Conservation (phyloP, 2,888 invertebrate species). For the Rhingia rostrata region DNA sequence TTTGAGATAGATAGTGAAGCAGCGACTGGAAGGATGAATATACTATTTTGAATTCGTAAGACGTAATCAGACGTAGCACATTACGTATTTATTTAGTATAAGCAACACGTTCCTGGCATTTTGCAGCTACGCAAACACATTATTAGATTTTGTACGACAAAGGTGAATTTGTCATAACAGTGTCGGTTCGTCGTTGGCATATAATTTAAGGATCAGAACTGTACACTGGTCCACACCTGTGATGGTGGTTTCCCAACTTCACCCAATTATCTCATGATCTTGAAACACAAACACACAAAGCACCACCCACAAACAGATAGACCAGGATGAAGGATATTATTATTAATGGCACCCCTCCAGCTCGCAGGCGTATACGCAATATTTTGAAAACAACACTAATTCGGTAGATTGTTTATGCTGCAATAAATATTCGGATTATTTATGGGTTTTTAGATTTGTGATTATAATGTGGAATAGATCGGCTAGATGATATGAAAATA, state of each 20-base stretch:
- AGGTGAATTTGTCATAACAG: constrained; percentile 55
- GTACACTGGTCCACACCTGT: neutral
- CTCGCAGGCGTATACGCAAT: constrained; percentile 53
- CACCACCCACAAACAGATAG: constrained; percentile 3
- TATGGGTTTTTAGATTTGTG: constrained; percentile 35
- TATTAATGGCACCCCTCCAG: constrained; percentile 49
- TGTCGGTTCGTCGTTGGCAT: constrained; percentile 39
- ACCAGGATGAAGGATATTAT: constrained; percentile 22
- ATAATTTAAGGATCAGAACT: constrained; percentile 49
- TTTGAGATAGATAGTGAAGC: constrained; percentile 19
- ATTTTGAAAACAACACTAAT: constrained; percentile 23
- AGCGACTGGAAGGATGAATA: constrained; percentile 26
- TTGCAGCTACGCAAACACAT: constrained; percentile 67
- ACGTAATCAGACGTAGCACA: constrained; percentile 54
- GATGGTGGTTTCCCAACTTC: neutral
- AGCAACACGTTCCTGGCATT: constrained; percentile 63
- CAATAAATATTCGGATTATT: constrained; percentile 63
- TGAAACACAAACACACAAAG: neutral
- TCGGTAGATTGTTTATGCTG: constrained; percentile 49
- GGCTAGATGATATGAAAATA: neutral
- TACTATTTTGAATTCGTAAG: constrained; percentile 65
- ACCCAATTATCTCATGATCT: constrained; percentile 34
- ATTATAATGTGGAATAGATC: constrained; percentile 20
- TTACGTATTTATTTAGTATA: constrained; percentile 63
- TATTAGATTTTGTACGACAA: constrained; percentile 60